These are phyloP conservation scores for Gonatopus flavifemur DNA, from an alignment of 1,140 invertebrate genomes.

Conservation along the genomic window DNA sequence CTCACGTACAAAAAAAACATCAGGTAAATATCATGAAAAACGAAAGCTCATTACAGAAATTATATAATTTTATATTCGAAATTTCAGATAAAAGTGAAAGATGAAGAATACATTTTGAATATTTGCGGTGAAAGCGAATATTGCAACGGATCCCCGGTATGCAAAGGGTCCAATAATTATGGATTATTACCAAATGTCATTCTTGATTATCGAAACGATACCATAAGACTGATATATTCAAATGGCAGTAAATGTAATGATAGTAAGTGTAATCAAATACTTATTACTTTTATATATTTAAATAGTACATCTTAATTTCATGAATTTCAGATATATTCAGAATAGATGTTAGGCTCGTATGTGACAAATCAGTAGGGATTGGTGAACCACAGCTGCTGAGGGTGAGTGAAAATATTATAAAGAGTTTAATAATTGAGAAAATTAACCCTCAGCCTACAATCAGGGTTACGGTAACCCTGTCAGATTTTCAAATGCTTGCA, in stretches of 20 bases:
- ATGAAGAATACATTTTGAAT: constrained; percentile 31
- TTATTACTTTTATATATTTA: not conserved
- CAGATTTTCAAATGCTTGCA: no score
- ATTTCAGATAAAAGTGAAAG: constrained; percentile 23
- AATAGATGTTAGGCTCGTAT: constrained; percentile 32
- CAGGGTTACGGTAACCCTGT: no score
- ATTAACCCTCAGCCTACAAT: no score
- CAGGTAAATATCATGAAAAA: constrained; percentile 26
- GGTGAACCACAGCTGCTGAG: constrained; percentile 27
- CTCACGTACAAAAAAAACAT: constrained; percentile 19
- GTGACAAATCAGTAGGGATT: constrained; percentile 27
- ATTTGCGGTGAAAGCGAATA: constrained; percentile 32
- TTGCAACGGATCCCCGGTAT: constrained; percentile 38
- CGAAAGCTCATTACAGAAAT: not conserved
- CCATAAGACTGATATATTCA: constrained; percentile 34
- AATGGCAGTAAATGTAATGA: constrained; percentile 36
- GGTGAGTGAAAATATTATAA: constrained; percentile 37
- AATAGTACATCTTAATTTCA: not conserved
- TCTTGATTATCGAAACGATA: constrained; percentile 35
- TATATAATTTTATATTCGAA: not conserved
- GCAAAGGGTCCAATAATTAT: constrained; percentile 28
- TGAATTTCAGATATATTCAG: constrained; percentile 6
- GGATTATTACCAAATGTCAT: constrained; percentile 35
- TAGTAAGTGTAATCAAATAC: constrained; percentile 28
- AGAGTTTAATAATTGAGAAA: no score